These are phyloP conservation scores for Aselliscus stoliczkanus DNA, from an alignment of 2,797 vertebrate species.

Conservation along the genomic window DNA sequence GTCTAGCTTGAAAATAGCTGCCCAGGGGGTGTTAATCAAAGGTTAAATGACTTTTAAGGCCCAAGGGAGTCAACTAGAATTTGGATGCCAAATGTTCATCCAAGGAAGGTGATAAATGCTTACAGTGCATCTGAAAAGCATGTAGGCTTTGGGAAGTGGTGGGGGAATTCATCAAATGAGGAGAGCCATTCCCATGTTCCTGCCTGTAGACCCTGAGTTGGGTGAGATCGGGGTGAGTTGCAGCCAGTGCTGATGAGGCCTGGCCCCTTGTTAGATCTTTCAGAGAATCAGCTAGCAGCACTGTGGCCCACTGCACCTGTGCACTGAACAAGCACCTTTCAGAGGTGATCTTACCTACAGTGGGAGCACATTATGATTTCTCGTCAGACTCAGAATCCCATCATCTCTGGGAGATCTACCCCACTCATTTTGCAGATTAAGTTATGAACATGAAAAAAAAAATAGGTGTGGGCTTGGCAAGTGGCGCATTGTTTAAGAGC, in stretches of 20 bases:
- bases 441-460: not conserved
- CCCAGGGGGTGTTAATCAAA: not conserved
- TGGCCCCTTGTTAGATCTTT: fast-evolving
- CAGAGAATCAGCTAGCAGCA: fast-evolving
- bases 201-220: fast-evolving
- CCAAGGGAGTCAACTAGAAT: not conserved
- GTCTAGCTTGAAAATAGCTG: not conserved
- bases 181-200: fast-evolving
- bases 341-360: not conserved
- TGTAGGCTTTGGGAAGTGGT: not conserved
- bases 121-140: not conserved
- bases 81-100: not conserved
- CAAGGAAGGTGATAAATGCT: not conserved
- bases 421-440: not conserved
- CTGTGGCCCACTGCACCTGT: too few species aligned
- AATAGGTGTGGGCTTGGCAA: too few species aligned
- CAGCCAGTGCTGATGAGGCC: too few species aligned
- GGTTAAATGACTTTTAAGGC: not conserved
- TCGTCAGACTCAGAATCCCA: not conserved
- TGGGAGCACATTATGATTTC: not conserved
- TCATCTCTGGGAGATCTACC: not conserved
- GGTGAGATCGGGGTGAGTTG: too few species aligned
- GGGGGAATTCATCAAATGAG: not conserved
- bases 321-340: too few species aligned
- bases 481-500: too few species aligned